phyloP scores from a whole-genome alignment of 2,113 vertebrate species.

The Naja naja region DNA sequence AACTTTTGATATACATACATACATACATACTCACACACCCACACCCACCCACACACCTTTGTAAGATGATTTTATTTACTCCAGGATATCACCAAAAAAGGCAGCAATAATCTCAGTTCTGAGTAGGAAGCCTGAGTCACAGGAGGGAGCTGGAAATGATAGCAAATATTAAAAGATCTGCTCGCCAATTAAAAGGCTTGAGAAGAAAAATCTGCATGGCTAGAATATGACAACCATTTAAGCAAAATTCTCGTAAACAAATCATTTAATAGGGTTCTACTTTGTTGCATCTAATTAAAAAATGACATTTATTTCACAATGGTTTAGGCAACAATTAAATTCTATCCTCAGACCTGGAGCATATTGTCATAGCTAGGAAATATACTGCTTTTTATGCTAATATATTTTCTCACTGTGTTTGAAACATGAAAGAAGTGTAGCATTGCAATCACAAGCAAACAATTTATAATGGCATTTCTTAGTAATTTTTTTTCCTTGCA shows the following conservation, averaged over 20 bases:
- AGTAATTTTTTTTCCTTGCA: not conserved
- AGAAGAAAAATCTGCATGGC: not conserved
- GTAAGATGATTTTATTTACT: not conserved
- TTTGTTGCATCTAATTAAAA: slow-evolving; percentile 10
- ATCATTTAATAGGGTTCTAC: not conserved
- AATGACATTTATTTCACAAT: slow-evolving; percentile 16
- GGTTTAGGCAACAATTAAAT: slow-evolving; percentile 21
- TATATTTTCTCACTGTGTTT: not conserved
- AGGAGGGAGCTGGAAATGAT: not conserved
- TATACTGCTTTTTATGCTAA: slow-evolving; percentile 8
- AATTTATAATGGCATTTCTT: not conserved
- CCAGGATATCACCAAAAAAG: not conserved
- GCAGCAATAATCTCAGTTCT: not conserved
- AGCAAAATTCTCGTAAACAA: slow-evolving; percentile 1
- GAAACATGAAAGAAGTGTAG: not conserved
- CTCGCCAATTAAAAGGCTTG: not conserved
- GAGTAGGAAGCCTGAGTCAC: not conserved
- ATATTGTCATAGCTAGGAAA: not conserved
- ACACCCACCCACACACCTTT: too few species aligned
- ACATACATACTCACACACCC: not conserved
- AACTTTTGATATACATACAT: not conserved
- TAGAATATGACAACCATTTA: not conserved
- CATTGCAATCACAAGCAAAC: not conserved
- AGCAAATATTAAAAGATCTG: not conserved
- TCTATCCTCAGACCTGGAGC: not conserved